Conservation (phyloP, 2,113 vertebrate genomes). For the Acanthochromis polyacanthus region DNA sequence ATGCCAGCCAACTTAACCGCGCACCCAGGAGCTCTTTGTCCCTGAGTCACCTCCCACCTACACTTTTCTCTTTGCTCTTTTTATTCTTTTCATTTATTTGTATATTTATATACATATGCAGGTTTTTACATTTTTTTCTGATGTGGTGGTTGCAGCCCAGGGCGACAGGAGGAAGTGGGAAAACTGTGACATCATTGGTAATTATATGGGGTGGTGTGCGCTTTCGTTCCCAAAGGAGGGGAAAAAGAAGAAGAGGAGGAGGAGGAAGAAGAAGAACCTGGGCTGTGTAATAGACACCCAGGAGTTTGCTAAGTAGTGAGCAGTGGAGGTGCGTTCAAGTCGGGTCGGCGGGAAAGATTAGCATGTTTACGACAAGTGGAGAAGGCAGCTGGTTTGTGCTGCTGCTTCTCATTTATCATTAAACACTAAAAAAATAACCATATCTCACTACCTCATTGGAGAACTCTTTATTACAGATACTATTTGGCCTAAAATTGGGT, state of each 20-base stretch:
- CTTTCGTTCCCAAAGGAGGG: neutral
- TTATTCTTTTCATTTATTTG: no score
- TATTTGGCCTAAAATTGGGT: no score
- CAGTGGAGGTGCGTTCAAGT: neutral
- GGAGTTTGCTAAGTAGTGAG: no score
- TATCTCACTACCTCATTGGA: no score
- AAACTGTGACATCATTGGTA: conserved; percentile 33
- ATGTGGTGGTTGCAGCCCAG: conserved; percentile 14
- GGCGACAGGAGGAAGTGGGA: neutral
- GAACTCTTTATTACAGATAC: no score
- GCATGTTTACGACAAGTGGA: no score
- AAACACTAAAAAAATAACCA: no score
- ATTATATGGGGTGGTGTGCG: conserved; percentile 22
- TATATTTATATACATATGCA: neutral
- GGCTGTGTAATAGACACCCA: no score
- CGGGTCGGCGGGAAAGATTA: neutral
- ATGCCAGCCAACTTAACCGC: conserved; percentile 30
- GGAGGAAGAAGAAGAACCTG: no score
- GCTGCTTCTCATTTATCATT: no score
- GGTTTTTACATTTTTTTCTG: neutral
- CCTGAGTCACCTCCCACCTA: conserved; percentile 24
- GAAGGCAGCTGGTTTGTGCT: no score
- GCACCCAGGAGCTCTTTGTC: conserved; percentile 48
- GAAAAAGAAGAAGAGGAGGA: neutral
- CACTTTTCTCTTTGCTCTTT: neutral